A percentile compares a stretch with the other conserved stretches of the same genome.
These are phyloP conservation scores for Platysteira castanea DNA, from an alignment of 2,113 vertebrate genomes.

Conservation along the genomic window DNA sequence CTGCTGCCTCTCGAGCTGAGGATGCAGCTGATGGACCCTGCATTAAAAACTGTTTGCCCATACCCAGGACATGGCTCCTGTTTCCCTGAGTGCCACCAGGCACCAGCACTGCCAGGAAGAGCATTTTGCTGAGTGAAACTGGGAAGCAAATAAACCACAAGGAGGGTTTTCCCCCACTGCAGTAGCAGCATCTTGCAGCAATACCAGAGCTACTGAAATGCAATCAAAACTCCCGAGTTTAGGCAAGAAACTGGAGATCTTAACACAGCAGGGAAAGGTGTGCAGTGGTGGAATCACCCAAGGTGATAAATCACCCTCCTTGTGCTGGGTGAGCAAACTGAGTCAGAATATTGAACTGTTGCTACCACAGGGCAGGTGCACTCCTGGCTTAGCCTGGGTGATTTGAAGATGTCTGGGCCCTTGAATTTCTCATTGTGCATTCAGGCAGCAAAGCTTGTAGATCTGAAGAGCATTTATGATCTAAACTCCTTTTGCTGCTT, in stretches of 20 bases:
- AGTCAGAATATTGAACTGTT: background rate
- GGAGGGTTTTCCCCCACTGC: background rate
- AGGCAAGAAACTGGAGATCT: background rate
- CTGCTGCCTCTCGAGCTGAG: background rate
- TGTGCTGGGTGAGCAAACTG: background rate
- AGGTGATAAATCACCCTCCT: background rate
- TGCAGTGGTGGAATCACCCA: background rate
- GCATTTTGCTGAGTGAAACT: background rate
- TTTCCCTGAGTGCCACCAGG: background rate
- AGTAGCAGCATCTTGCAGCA: background rate
- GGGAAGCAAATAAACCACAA: background rate
- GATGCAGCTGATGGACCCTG: background rate
- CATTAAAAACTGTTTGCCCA: background rate
- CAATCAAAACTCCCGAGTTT: background rate
- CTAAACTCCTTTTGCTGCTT: slow-evolving; percentile 19
- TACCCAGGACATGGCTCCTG: background rate
- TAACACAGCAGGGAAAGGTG: background rate
- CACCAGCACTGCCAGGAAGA: background rate
- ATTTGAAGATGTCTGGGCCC: background rate
- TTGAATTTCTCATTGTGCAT: slow-evolving; percentile 16
- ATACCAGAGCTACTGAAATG: background rate
- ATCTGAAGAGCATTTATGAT: slow-evolving; percentile 38
- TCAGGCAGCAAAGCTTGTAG: slow-evolving; percentile 10
- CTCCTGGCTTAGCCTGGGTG: background rate
- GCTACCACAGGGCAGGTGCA: background rate